Conservation (phyloP, 1,140 invertebrate genomes). For the Calephelis nemesis region DNA sequence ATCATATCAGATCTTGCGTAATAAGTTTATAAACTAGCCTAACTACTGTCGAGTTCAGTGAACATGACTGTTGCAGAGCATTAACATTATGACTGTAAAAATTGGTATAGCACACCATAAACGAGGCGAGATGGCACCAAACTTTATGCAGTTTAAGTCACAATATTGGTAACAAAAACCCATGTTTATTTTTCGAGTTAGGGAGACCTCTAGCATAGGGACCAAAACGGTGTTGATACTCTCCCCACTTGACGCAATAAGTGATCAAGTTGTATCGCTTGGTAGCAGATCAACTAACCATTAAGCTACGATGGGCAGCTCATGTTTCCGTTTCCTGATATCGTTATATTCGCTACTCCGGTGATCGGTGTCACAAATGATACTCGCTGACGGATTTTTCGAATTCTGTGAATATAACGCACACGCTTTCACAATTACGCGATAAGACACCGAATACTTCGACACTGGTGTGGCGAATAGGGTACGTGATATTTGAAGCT, state of each 20-base stretch:
- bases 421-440: conserved; percentile 14
- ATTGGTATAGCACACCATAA: no score
- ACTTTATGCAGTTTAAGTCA: no score
- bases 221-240: background rate
- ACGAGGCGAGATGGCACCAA: no score
- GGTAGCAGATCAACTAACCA: conserved; percentile 27
- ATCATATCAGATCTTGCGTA: no score
- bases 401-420: conserved; percentile 37
- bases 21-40: no score
- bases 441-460: conserved; percentile 20
- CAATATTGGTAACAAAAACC: no score
- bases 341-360: conserved; percentile 37
- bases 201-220: background rate
- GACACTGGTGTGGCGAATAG: background rate
- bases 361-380: conserved; percentile 31
- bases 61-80: no score
- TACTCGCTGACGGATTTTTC: conserved; percentile 36
- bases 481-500: no score
- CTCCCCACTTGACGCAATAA: background rate
- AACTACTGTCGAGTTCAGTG: no score
- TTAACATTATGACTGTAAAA: no score
- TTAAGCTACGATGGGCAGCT: conserved; percentile 21
- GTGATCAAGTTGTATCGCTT: background rate
- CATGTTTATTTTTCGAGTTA: no score
- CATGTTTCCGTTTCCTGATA: conserved; percentile 45